Evolutionary conservation across 2,113 vertebrate genomes (phyloP), one percentile per base, ranked within the genome.

Genomic region (Prionailurus viverrinus): DNA sequence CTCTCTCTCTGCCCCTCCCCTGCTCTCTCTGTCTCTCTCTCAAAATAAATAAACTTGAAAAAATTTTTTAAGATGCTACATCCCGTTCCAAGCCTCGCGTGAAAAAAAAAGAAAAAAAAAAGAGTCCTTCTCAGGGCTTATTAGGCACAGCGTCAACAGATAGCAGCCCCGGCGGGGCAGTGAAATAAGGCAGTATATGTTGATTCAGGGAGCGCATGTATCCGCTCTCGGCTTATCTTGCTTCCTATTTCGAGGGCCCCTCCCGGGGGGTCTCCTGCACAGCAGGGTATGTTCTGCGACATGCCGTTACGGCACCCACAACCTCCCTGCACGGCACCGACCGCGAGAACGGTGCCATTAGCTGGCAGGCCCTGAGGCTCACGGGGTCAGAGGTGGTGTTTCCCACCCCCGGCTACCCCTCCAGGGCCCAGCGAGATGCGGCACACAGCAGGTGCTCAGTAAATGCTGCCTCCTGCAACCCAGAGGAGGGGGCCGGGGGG

Each of bases 171-270:
- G 0, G 4, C 3, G 4, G 76, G 55, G 63, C 19, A 7, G 23
- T 29, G 15, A 31, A 51, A 13, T 48, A 9, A 19, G 19, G 27
- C 41, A 1, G 1, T 13, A 5, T 13, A 10, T 0, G 48, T 4
- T 4, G 18, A 15, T 16, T 29, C 25, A 8, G 31, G n/a, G 18
- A 3, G 48, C 10, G 16, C 16, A 23, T 1, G 7, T 9, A n/a
- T 10, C 4, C 7, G 13, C 25, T 55, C 27, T 19, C 45, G 23
- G 63, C 61, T 12, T 7, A 9, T 27, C 53, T 45, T 15, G 39
- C 76, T 2, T 58, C 23, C 65, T n/a, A 6, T 8, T 63, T 21
- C 25, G 1, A 61, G 39, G n/a, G 61, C n/a, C 61, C 48, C 58
- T 69, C 36, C 23, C 9, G 5, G 6, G 7, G 29, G 53, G 12